Percentiles rank a stretch among this genome's conserved stretches.
phyloP scores from a whole-genome alignment of 2,113 vertebrate species.

The Bolborhynchus lineola region DNA sequence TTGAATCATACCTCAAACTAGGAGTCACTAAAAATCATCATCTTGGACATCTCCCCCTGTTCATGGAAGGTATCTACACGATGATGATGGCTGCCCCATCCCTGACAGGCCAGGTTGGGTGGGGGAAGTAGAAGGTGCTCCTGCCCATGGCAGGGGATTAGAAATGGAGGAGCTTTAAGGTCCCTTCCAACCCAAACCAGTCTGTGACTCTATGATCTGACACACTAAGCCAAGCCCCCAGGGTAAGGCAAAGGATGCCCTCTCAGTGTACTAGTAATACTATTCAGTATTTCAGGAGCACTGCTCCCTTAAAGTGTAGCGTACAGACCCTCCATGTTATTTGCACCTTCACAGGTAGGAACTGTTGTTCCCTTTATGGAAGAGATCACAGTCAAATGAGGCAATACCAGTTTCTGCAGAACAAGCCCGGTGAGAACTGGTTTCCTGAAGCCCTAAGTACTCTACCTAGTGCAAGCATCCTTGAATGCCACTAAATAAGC shows the following conservation, averaged over 20 bases:
- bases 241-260: neutral
- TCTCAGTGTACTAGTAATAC: accelerated
- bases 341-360: neutral
- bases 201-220: neutral
- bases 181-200: neutral
- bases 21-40: neutral
- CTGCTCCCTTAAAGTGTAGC: accelerated
- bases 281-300: neutral
- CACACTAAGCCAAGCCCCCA: accelerated
- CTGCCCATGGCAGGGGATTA: neutral
- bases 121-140: neutral
- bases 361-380: accelerated
- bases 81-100: neutral
- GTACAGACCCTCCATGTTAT: accelerated
- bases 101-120: neutral
- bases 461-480: neutral
- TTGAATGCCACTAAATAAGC: accelerated
- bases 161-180: neutral
- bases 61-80: accelerated
- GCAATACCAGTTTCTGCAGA: neutral
- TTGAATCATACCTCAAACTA: accelerated
- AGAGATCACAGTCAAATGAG: accelerated
- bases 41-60: accelerated
- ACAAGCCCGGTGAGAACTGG: neutral
- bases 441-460: neutral